phyloP scores from a whole-genome alignment of 2,888 invertebrate genomes.

The Philopedon plagiatum region DNA sequence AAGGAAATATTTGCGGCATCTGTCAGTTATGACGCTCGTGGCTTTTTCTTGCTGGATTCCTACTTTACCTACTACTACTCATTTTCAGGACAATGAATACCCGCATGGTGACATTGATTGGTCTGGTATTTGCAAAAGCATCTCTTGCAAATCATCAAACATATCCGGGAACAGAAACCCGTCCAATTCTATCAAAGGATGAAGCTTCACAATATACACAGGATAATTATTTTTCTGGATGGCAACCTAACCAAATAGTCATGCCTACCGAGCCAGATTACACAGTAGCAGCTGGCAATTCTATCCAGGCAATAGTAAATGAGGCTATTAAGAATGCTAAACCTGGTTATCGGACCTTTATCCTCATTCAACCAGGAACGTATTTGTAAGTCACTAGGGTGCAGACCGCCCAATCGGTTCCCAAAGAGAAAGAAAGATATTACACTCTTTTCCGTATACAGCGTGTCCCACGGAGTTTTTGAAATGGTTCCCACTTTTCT shows the following conservation, averaged over 20 bases:
- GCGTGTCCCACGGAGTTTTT: no score
- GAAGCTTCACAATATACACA: constrained; percentile 23
- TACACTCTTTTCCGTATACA: no score
- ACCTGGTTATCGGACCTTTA: constrained; percentile 20
- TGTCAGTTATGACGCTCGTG: no score
- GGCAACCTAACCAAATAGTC: constrained; percentile 36
- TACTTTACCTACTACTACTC: no score
- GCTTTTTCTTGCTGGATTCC: no score
- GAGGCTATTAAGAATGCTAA: constrained; percentile 27
- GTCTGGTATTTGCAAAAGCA: background rate
- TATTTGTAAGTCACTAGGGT: constrained; percentile 34
- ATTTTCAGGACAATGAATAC: no score
- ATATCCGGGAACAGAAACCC: constrained; percentile 36
- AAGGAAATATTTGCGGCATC: no score
- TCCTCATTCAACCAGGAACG: constrained; percentile 37
- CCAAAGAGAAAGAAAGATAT: no score
- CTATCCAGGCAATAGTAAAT: constrained; percentile 40
- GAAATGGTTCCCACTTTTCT: no score
- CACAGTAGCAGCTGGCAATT: constrained; percentile 25
- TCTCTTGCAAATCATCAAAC: constrained; percentile 1
- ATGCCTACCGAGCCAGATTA: constrained; percentile 37
- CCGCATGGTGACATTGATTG: no score
- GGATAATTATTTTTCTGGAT: constrained; percentile 35
- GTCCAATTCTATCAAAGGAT: constrained; percentile 35
- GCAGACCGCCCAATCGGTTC: no score